Percentiles rank a stretch among this genome's conserved stretches.
Conservation (phyloP, 2,888 invertebrate species). For the Lamellibrachia columna region DNA sequence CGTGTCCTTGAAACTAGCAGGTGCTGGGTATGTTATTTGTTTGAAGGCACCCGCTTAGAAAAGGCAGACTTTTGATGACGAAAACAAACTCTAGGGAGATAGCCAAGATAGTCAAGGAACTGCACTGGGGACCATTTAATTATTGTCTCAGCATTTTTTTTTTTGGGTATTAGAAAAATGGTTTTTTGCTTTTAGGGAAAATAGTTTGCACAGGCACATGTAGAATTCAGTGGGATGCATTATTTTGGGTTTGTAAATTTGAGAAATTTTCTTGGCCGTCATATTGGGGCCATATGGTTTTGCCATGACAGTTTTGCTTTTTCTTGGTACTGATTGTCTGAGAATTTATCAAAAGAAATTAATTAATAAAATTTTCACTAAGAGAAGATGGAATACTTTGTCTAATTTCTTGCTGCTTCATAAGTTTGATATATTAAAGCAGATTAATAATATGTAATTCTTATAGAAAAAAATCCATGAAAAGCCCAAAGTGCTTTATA, state of each 20-base stretch:
- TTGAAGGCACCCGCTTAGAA: background rate
- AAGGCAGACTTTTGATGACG: background rate
- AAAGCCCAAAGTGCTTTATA: too few relatives aligned
- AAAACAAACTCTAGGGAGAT: background rate
- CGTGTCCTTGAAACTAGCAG: background rate
- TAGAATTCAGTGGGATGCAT: background rate
- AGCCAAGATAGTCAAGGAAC: background rate
- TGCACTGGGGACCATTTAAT: background rate
- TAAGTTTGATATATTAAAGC: background rate
- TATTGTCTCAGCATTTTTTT: background rate
- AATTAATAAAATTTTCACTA: background rate
- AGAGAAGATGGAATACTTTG: background rate
- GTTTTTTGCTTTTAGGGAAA: background rate
- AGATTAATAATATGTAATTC: too few relatives aligned
- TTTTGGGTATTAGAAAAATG: background rate
- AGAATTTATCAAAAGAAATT: background rate
- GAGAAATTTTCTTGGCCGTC: background rate
- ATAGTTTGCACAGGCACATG: background rate
- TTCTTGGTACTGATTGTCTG: background rate
- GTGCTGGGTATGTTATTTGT: background rate
- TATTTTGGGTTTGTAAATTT: background rate
- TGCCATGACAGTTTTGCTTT: background rate
- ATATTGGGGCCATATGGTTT: background rate
- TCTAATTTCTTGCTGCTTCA: background rate
- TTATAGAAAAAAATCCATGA: too few relatives aligned